Evolutionary conservation across 1,140 invertebrate genomes (phyloP), one percentile per base, ranked within the genome.

Genomic region (Lepidurus packardi): DNA sequence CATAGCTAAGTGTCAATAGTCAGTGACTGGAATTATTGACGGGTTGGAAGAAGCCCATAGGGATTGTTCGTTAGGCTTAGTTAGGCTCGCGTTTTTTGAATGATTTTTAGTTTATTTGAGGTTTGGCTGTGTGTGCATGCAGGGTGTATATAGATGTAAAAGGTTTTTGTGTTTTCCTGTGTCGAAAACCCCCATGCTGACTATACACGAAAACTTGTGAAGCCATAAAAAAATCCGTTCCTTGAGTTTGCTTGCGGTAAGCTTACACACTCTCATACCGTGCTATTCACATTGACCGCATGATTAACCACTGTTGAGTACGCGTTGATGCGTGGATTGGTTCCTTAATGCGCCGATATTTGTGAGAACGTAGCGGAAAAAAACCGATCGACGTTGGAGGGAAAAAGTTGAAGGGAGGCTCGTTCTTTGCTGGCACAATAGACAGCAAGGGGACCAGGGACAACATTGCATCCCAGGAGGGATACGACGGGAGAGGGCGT

Each of bases 401-500:
- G n/a, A 65, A 65, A 65, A 34, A 34, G 34, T 34, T 65, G 16
- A 65, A 65, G 13, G 53, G 53, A 65, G 53, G 53, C 21, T 13
- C 53, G 53, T 65, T 65, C 53, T 65, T 34, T 65, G 53, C 21
- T 65, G 53, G 53, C 53, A 65, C 53, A 65, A 65, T 65, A 65
- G 53, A 21, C 1, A 65, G 21, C 53, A 65, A 65, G 53, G 53
- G 53, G 53, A 65, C 21, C 9, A 65, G 53, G 34, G 53, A 65
- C 53, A 65, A 65, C 53, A 65, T 21, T 1, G 53, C 53, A n/a
- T 65, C 53, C 53, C 53, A 65, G 53, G 53, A 65, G 53, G 53
- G 53, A 65, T 65, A n/a, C 53, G 21, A 65, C 53, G 53, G 53
- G 53, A 65, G 53, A 65, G 53, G 45, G 53, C 53, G 53, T 65